Evolutionary conservation across 2,113 vertebrate species (phyloP), one percentile per base, ranked within the genome.

Genomic region (Colius striatus): DNA sequence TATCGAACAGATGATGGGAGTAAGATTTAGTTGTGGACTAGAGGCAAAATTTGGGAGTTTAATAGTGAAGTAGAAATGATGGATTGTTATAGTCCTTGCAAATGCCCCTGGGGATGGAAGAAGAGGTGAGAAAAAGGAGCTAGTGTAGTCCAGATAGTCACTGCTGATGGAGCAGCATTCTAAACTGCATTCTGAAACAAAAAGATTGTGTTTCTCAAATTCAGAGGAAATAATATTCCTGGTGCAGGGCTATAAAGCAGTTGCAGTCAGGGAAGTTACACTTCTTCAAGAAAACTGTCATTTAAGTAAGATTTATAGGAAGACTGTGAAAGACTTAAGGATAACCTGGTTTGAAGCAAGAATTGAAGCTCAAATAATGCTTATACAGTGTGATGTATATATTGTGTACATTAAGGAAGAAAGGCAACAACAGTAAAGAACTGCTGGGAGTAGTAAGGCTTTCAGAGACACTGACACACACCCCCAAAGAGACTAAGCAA

Each of bases 391-490:
- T 32, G 18, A 20, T 13, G 36, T 4, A 48, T 9, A 18, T 41
- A 27, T 20, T 71, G 45, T 60, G 43, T 11, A 5, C 3, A 0
- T 22, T 38, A 43, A 34, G 26, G 10, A 27, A 48, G 36, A 32
- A 68, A 57, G 34, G 4, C 25, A 32, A 26, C 5, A 51, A 5
- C 43, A 9, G 15, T 5, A 6, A 30, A 66, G 29, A 16, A 17
- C 19, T 50, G 13, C 10, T 50, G 17, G 23, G 38, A 9, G 2
- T 32, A 30, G 21, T 27, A 36, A 36, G 26, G 22, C 18, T 38
- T 70, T 53, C 0, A 1, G n/a, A 27, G 30, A 9, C 3, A 2
- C 4, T n/a, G 60, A 6, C 1, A 7, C 7, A 5, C 5, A 2
- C 9, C n/a, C 14, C 25, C 11, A 15, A 41, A 38, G 18, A 15